Conservation (phyloP, 2,888 invertebrate species). For the Ophraella communa region DNA sequence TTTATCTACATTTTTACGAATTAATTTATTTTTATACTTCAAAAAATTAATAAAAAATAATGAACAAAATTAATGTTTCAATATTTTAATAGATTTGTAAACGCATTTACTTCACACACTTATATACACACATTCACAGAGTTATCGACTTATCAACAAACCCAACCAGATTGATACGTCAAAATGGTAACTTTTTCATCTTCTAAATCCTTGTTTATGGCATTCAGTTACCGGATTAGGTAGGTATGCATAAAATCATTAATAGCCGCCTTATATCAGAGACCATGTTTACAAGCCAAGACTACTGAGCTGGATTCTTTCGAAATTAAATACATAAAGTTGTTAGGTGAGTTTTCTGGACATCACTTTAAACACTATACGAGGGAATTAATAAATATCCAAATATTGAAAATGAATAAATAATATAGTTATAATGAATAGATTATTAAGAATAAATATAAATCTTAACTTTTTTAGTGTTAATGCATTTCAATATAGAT, state of each 20-base stretch:
- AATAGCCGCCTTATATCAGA: constrained; percentile 27
- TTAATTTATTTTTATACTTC: too few relatives aligned
- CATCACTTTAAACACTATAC: neutral
- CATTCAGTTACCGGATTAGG: constrained; percentile 26
- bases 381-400: neutral
- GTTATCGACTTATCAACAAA: constrained; percentile 1
- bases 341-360: neutral
- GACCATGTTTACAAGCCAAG: constrained; percentile 18
- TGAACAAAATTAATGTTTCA: constrained; percentile 14
- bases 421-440: too few relatives aligned
- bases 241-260: constrained; percentile 28
- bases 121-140: constrained; percentile 6
- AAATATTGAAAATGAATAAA: neutral
- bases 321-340: constrained; percentile 5
- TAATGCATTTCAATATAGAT: too few relatives aligned
- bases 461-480: too few relatives aligned
- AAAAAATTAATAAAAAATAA: neutral
- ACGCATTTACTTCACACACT: constrained; percentile 26
- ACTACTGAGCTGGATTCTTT: constrained; percentile 19
- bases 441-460: too few relatives aligned
- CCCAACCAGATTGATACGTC: constrained; percentile 20
- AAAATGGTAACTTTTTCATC: constrained; percentile 22
- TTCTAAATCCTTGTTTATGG: constrained; percentile 30
- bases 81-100: constrained; percentile 26
- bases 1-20: too few relatives aligned